Conservation (phyloP, 2,797 vertebrate species). For the Etheostoma nigrum region DNA sequence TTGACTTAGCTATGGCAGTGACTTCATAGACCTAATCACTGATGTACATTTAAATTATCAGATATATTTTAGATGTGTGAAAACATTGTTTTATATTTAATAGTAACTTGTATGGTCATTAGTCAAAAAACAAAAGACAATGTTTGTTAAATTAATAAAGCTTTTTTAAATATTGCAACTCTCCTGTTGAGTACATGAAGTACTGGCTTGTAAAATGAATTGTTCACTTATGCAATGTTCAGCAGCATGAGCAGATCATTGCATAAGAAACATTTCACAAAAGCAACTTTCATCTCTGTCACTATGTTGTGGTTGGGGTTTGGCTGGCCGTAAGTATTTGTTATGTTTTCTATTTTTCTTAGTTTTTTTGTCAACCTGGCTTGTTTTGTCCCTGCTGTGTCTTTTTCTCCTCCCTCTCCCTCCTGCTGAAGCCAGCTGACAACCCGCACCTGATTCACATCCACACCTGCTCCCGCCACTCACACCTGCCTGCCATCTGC, state of each 20-base stretch:
- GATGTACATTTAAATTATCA: not conserved
- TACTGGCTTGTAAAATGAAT: not conserved
- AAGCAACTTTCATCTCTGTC: not conserved
- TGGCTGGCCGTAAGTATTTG: too few species aligned
- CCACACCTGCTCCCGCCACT: too few species aligned
- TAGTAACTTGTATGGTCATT: not conserved
- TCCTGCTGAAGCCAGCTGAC: too few species aligned
- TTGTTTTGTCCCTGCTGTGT: too few species aligned
- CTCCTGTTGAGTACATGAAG: not conserved
- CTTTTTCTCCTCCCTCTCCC: too few species aligned
- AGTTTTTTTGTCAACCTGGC: too few species aligned
- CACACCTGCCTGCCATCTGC: too few species aligned
- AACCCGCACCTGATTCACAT: too few species aligned
- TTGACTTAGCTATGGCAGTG: not conserved
- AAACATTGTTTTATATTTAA: not conserved
- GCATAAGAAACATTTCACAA: conserved; percentile 31
- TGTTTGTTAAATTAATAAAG: conserved; percentile 15
- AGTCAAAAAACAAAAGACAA: not conserved
- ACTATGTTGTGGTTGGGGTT: too few species aligned
- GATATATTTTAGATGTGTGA: not conserved
- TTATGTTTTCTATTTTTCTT: too few species aligned
- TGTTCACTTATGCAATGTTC: conserved; percentile 2
- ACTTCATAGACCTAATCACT: not conserved
- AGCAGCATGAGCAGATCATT: conserved; percentile 27
- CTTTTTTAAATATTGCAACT: conserved; percentile 4